phyloP scores from a whole-genome alignment of 2,797 vertebrate genomes.

The Thripadectes ignobilis region DNA sequence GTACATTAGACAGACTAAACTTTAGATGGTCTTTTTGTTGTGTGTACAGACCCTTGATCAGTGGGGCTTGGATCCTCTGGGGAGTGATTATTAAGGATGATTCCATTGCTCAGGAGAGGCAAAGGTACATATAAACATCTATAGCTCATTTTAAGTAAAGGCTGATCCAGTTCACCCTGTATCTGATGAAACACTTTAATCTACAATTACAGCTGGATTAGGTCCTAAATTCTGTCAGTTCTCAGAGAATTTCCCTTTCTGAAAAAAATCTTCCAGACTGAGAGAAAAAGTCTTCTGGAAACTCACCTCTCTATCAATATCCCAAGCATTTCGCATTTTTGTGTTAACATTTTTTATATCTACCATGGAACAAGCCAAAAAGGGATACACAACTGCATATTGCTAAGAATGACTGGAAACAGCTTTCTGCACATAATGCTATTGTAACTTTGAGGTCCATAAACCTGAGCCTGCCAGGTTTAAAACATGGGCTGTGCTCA shows the following conservation, averaged over 20 bases:
- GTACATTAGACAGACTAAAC: not conserved
- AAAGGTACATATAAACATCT: not conserved
- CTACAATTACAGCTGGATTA: not conserved
- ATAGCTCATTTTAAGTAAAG: not conserved
- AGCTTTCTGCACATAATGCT: not conserved
- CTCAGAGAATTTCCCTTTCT: not conserved
- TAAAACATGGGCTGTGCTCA: not conserved
- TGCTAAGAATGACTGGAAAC: not conserved
- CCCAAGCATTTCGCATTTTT: not conserved
- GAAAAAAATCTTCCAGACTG: not conserved
- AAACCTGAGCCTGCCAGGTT: conserved; percentile 2
- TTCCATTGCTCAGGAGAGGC: not conserved
- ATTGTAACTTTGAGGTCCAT: not conserved
- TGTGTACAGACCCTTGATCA: not conserved
- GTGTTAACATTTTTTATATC: not conserved
- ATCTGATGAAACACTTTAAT: not conserved
- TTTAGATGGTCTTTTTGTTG: conserved; percentile 6
- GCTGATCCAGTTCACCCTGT: not conserved
- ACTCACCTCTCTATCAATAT: not conserved
- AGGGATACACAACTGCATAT: not conserved
- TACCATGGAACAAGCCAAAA: not conserved
- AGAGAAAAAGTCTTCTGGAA: not conserved
- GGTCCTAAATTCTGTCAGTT: not conserved
- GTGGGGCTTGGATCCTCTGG: not conserved
- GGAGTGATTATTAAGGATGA: not conserved